Conservation (phyloP, 2,113 vertebrate genomes). For the Ceyx margarethae region DNA sequence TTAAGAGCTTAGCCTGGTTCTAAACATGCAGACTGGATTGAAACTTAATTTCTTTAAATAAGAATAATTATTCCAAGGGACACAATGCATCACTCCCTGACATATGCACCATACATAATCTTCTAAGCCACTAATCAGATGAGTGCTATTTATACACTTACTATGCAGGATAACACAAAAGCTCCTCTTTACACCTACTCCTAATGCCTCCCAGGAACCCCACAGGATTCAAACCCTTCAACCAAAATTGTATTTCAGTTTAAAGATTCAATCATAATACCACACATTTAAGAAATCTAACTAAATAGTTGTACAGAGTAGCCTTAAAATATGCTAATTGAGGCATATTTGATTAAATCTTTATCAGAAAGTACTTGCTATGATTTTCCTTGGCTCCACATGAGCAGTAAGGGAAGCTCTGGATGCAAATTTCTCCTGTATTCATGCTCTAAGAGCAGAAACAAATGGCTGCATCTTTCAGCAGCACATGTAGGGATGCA, state of each 20-base stretch:
- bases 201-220: not conserved
- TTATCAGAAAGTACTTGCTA: not conserved
- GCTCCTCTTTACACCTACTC: not conserved
- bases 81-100: not conserved
- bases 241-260: not conserved
- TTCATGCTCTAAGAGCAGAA: not conserved
- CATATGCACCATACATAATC: not conserved
- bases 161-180: slow-evolving; percentile 28
- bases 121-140: slow-evolving; percentile 31
- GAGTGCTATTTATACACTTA: slow-evolving; percentile 26
- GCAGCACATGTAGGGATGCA: not conserved
- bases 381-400: not conserved
- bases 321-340: not conserved
- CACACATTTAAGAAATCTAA: not conserved
- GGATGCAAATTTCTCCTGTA: not conserved
- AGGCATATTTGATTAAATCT: not conserved
- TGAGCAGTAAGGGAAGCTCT: not conserved
- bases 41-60: not conserved
- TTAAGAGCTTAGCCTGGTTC: not conserved
- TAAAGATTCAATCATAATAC: not conserved
- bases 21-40: not conserved
- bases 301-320: not conserved
- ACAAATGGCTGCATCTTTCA: not conserved
- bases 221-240: not conserved
- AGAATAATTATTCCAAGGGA: not conserved